Evolutionary conservation across 2,888 invertebrate species (phyloP).

Genomic region (Nebria brevicollis): DNA sequence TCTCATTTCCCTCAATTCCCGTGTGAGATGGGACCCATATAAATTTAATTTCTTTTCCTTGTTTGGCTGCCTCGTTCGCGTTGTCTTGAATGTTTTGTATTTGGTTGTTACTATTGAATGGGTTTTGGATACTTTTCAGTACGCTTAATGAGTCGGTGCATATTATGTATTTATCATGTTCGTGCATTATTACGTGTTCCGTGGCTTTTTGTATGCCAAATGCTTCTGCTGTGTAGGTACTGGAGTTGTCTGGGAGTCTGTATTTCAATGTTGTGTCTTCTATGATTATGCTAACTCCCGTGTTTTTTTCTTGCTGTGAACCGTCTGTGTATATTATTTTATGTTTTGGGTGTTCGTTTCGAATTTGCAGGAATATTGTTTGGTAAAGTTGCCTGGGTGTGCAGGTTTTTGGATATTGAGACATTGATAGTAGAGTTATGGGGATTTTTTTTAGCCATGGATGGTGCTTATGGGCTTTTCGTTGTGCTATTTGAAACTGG

Average conservation of each 20-base stretch:
- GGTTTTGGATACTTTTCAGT: slow-evolving; percentile 6
- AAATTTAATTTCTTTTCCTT: slow-evolving; percentile 18
- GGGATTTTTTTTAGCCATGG: background rate
- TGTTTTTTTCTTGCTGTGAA: slow-evolving; percentile 4
- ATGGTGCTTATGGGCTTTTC: too few relatives aligned
- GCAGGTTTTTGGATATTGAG: background rate
- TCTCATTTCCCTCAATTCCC: slow-evolving; percentile 27
- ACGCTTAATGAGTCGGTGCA: slow-evolving; percentile 22
- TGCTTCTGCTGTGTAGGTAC: slow-evolving; percentile 9
- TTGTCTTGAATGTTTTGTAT: background rate
- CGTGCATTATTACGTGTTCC: background rate
- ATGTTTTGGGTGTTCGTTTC: background rate
- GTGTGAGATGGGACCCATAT: slow-evolving; percentile 24
- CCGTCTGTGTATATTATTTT: slow-evolving; percentile 14
- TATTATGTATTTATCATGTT: slow-evolving; percentile 10
- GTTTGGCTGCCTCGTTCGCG: too few relatives aligned
- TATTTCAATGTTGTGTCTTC: background rate
- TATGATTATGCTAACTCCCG: slow-evolving; percentile 7
- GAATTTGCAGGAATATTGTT: background rate
- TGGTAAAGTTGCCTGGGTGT: too few relatives aligned
- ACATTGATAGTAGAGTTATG: background rate
- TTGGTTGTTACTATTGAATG: background rate
- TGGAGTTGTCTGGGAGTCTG: background rate
- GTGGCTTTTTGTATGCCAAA: slow-evolving; percentile 13
- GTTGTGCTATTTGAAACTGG: too few relatives aligned